These are phyloP conservation scores for Cephalotes varians DNA, from an alignment of 2,888 invertebrate genomes.

Conservation along the genomic window DNA sequence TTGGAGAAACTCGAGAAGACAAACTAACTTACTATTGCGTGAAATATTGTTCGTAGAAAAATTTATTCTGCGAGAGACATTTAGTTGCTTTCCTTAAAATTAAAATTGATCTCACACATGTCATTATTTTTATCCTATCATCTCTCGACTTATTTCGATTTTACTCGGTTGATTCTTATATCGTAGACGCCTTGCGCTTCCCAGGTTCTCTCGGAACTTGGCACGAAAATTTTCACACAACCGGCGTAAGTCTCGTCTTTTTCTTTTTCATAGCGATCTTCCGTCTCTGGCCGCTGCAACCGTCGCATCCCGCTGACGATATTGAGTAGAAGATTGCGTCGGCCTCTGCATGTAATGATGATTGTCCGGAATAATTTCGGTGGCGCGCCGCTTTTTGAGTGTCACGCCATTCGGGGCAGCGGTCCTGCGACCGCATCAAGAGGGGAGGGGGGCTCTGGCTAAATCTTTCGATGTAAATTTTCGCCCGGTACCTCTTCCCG, in stretches of 20 bases:
- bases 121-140: background rate
- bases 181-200: constrained; percentile 22
- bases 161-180: background rate
- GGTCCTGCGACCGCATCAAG: constrained; percentile 51
- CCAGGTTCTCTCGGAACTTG: background rate
- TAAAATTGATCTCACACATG: background rate
- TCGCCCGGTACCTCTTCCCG: constrained; percentile 64
- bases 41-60: constrained; percentile 1
- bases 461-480: constrained; percentile 70
- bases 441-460: constrained; percentile 11
- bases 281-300: constrained; percentile 43
- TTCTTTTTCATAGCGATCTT: constrained; percentile 41
- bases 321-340: constrained; percentile 82
- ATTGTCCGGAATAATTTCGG: constrained; percentile 82
- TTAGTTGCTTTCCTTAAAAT: background rate
- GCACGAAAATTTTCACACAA: constrained; percentile 20
- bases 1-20: background rate
- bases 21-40: background rate
- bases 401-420: constrained; percentile 74
- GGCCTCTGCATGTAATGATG: constrained; percentile 81
- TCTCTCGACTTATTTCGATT: background rate
- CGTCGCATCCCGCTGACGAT: constrained; percentile 75
- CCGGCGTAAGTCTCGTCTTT: background rate
- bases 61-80: background rate
- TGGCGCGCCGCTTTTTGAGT: constrained; percentile 83